phyloP scores from a whole-genome alignment of 1,140 invertebrate species.

The Eupristina koningsbergeri region DNA sequence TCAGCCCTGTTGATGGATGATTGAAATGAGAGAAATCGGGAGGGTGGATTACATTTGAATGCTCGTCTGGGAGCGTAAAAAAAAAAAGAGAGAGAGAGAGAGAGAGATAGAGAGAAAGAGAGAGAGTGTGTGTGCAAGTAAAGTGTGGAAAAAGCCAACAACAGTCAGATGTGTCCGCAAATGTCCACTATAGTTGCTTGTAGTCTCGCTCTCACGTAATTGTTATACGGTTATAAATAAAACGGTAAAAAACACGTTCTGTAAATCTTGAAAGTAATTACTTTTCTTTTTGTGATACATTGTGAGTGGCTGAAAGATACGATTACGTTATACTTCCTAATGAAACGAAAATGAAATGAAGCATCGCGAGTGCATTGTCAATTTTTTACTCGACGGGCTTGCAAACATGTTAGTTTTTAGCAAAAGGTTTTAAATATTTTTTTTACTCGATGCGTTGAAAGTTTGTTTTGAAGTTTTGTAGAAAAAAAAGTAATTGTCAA shows the following conservation, averaged over 20 bases:
- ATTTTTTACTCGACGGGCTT: constrained; percentile 43
- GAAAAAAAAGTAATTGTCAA: constrained; percentile 33
- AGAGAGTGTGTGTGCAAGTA: constrained; percentile 16
- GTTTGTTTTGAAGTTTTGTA: constrained; percentile 35
- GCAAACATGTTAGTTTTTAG: constrained; percentile 30
- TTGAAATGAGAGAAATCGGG: constrained; percentile 1
- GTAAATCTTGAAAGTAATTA: constrained; percentile 50
- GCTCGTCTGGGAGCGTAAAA: neutral
- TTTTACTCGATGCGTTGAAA: constrained; percentile 41
- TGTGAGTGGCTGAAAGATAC: constrained; percentile 31
- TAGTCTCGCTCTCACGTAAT: constrained; percentile 44
- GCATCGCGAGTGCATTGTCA: constrained; percentile 36
- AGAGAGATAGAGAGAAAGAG: neutral
- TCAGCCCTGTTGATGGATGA: constrained; percentile 36
- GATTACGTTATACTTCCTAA: constrained; percentile 33
- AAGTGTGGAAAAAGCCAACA: constrained; percentile 17
- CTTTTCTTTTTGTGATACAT: constrained; percentile 46
- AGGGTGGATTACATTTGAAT: constrained; percentile 36
- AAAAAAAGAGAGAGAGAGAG: constrained; percentile 9
- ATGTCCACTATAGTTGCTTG: constrained; percentile 35
- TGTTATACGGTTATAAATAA: constrained; percentile 34
- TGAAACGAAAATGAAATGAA: constrained; percentile 35
- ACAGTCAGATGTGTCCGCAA: constrained; percentile 18
- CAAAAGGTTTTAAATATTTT: constrained; percentile 42
- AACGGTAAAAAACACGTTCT: constrained; percentile 39